phyloP scores from a whole-genome alignment of 2,888 invertebrate genomes.

The Lasioglossum leucozonium region DNA sequence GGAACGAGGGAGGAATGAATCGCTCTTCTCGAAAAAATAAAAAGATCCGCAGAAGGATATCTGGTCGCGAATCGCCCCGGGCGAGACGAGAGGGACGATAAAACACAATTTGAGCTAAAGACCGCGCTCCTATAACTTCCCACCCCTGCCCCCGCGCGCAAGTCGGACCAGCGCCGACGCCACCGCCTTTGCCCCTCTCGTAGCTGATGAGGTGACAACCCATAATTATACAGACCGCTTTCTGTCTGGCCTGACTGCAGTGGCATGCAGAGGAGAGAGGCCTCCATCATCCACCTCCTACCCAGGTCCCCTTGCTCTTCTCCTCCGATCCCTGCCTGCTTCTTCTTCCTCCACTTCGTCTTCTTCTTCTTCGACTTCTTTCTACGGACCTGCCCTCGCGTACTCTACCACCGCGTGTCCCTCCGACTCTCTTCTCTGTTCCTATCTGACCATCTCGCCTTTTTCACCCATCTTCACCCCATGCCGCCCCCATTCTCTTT shows the following conservation, averaged over 20 bases:
- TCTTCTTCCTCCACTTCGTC: constrained; percentile 15
- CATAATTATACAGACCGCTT: constrained; percentile 84
- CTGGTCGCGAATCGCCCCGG: constrained; percentile 60
- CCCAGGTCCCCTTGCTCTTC: constrained; percentile 25
- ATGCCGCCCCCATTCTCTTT: neutral
- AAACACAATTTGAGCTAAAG: constrained; percentile 84
- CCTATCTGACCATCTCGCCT: constrained; percentile 38
- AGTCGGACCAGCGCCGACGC: constrained; percentile 52
- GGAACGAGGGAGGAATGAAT: neutral
- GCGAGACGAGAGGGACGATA: constrained; percentile 80
- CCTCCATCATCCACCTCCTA: constrained; percentile 79
- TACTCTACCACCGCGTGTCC: constrained; percentile 42
- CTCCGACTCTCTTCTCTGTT: constrained; percentile 24
- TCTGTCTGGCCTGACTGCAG: constrained; percentile 84
- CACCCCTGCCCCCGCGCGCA: constrained; percentile 63
- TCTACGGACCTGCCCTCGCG: constrained; percentile 22
- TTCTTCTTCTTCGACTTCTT: constrained; percentile 23
- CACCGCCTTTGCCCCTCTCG: constrained; percentile 67
- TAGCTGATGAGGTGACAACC: constrained; percentile 85
- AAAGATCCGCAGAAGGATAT: neutral
- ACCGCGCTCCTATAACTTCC: constrained; percentile 80
- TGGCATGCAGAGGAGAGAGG: constrained; percentile 82
- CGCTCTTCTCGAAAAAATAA: neutral
- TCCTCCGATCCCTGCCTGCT: constrained; percentile 20
- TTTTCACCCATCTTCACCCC: constrained; percentile 47